Conservation (phyloP, 1,140 invertebrate genomes). For the Macrobrachium nipponense region DNA sequence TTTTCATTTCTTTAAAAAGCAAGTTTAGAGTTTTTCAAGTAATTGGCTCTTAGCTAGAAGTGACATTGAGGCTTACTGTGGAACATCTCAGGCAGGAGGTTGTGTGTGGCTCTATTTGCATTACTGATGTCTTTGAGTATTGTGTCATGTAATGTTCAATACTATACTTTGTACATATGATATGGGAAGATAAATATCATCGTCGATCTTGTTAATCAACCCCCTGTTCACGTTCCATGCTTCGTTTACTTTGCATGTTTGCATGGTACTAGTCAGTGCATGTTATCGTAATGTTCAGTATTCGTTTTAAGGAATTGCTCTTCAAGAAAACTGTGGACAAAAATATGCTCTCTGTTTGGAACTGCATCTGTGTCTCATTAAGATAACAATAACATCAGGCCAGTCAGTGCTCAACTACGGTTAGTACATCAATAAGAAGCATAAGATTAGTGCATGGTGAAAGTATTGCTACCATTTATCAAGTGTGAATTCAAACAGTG, state of each 20-base stretch:
- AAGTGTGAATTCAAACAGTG: neutral
- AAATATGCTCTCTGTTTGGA: constrained; percentile 18
- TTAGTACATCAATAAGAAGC: no score
- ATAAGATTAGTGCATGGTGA: no score
- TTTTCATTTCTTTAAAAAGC: no score
- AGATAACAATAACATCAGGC: neutral
- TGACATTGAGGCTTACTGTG: no score
- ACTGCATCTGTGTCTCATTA: neutral
- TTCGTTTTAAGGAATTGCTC: constrained; percentile 11
- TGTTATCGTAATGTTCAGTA: neutral
- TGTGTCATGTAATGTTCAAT: no score
- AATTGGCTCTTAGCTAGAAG: no score
- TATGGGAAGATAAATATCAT: no score
- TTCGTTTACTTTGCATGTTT: neutral
- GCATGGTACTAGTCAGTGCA: constrained; percentile 11
- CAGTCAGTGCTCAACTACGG: neutral
- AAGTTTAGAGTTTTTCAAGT: no score
- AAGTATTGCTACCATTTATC: neutral
- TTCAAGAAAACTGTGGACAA: constrained; percentile 31
- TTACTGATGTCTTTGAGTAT: no score
- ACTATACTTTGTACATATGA: no score
- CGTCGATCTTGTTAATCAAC: neutral
- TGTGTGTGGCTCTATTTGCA: no score
- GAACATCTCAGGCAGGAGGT: no score
- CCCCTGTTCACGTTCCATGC: constrained; percentile 9